phyloP scores from a whole-genome alignment of 2,797 vertebrate genomes.

The Cyprinodon diabolis region DNA sequence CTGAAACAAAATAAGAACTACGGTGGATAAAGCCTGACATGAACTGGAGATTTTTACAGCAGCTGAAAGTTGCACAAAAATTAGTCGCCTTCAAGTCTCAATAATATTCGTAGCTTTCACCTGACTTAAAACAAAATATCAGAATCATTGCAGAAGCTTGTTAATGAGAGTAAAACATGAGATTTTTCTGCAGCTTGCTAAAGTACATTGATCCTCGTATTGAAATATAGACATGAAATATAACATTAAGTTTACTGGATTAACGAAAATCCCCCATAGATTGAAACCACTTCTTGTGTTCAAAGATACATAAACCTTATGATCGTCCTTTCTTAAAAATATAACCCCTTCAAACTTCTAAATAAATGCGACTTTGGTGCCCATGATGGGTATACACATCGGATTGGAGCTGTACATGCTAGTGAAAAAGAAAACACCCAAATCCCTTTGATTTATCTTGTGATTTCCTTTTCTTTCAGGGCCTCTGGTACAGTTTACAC shows the following conservation, averaged over 20 bases:
- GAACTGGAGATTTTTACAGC: neutral
- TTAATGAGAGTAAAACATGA: neutral
- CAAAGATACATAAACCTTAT: neutral
- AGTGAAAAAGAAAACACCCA: neutral
- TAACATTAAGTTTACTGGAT: neutral
- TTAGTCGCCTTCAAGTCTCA: too few species aligned
- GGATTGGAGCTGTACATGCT: neutral
- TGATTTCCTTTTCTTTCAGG: slow-evolving; percentile 67
- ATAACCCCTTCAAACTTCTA: neutral
- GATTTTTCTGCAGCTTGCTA: neutral
- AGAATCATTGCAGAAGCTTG: neutral
- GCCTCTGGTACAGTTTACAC: slow-evolving; percentile 98
- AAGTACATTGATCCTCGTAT: neutral
- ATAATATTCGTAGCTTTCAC: too few species aligned
- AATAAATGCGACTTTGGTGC: neutral
- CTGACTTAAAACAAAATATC: neutral
- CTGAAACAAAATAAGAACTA: neutral
- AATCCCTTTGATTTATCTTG: neutral
- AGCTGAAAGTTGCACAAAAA: too few species aligned
- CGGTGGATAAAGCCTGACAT: neutral
- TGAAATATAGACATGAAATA: neutral
- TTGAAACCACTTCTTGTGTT: neutral
- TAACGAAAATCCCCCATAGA: neutral
- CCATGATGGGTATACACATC: neutral
- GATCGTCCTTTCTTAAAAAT: neutral